Percentiles rank a stretch among this genome's conserved stretches.
phyloP scores from a whole-genome alignment of 2,888 invertebrate genomes.

The Aphelenchoides bicaudatus region DNA sequence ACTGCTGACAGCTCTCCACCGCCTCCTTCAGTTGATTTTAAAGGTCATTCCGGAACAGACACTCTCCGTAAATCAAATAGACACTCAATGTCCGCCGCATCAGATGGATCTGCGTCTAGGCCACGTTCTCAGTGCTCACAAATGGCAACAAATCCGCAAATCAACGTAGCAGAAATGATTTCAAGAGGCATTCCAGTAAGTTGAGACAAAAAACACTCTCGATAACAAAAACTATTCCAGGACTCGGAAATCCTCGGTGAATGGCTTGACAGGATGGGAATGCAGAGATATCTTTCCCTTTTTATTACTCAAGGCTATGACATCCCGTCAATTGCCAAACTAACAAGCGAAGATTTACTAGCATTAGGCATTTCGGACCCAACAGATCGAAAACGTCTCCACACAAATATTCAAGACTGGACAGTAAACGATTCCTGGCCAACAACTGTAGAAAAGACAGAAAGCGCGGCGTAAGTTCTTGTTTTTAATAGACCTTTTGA shows the following conservation, averaged over 20 bases:
- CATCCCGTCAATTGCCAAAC: slow-evolving; percentile 91
- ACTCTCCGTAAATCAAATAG: too few species aligned
- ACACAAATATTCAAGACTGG: slow-evolving; percentile 72
- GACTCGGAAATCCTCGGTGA: slow-evolving; percentile 87
- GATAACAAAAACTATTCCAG: slow-evolving; percentile 63
- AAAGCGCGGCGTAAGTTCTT: not conserved
- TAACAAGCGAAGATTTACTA: slow-evolving; percentile 85
- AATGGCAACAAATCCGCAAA: slow-evolving; percentile 31
- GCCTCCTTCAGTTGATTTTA: not conserved
- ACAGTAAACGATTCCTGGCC: slow-evolving; percentile 49
- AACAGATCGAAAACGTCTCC: slow-evolving; percentile 84
- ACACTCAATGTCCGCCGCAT: slow-evolving; percentile 11
- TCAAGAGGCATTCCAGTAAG: slow-evolving; percentile 71
- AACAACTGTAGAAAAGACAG: slow-evolving; percentile 21
- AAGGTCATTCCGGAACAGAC: too few species aligned
- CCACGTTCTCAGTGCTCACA: slow-evolving; percentile 6
- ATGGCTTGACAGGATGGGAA: slow-evolving; percentile 87
- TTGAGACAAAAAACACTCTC: slow-evolving; percentile 16
- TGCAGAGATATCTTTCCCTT: slow-evolving; percentile 87
- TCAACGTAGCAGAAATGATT: slow-evolving; percentile 63
- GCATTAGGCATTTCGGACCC: slow-evolving; percentile 86
- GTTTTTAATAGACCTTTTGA: too few species aligned
- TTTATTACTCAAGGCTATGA: slow-evolving; percentile 95
- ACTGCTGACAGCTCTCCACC: slow-evolving; percentile 4
- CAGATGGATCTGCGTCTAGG: slow-evolving; percentile 4